phyloP scores from a whole-genome alignment of 2,113 vertebrate genomes.

The Ibidorhyncha struthersii region DNA sequence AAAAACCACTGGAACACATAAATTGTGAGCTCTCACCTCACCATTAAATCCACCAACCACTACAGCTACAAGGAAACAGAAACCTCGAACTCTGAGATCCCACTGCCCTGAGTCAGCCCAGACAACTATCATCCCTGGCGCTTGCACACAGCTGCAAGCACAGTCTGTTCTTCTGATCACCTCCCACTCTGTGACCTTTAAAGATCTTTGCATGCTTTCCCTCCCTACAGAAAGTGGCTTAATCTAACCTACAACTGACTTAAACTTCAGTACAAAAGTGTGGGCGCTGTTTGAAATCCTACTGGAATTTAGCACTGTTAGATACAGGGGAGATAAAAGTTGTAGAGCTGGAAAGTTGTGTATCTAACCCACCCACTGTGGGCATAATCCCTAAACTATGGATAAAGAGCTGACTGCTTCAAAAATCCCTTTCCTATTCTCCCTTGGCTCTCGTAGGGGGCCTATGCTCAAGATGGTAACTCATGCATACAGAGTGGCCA shows the following conservation, averaged over 20 bases:
- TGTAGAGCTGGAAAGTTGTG: background rate
- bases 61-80: background rate
- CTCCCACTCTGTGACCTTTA: background rate
- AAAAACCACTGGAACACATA: background rate
- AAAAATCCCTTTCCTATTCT: background rate
- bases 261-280: background rate
- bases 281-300: background rate
- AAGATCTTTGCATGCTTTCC: background rate
- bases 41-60: background rate
- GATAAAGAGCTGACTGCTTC: background rate
- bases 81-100: background rate
- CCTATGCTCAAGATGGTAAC: background rate
- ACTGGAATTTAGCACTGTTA: background rate
- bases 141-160: background rate
- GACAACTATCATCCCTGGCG: rapidly evolving
- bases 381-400: background rate
- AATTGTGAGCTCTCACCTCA: background rate
- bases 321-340: background rate
- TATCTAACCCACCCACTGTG: background rate
- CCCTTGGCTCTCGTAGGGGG: background rate
- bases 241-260: background rate
- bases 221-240: background rate
- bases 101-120: background rate
- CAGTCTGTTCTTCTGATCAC: background rate
- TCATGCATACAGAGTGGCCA: background rate